phyloP scores from a whole-genome alignment of 2,888 invertebrate species.

The Teleogryllus oceanicus region DNA sequence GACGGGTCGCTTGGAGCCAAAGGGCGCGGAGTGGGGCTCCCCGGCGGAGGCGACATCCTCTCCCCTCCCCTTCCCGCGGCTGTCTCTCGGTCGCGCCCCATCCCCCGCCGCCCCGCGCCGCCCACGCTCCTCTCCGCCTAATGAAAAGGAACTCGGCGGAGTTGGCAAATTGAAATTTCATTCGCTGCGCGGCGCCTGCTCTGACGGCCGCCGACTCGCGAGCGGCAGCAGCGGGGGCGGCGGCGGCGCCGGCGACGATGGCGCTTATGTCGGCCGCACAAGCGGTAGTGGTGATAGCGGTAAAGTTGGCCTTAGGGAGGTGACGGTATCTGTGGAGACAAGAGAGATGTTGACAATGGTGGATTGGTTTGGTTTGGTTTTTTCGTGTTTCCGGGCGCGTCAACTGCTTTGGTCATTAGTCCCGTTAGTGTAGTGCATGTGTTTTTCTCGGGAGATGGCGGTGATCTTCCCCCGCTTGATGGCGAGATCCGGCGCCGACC shows the following conservation, averaged over 20 bases:
- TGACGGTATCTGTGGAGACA: no score
- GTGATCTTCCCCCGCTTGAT: no score
- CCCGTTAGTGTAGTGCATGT: no score
- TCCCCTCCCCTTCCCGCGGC: neutral
- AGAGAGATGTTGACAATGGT: no score
- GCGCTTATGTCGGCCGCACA: no score
- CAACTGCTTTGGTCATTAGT: no score
- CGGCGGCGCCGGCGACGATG: neutral
- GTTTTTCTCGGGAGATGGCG: no score
- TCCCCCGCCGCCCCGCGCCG: neutral
- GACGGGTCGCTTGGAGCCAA: neutral
- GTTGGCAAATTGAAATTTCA: constrained; percentile 18
- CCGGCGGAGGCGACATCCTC: neutral
- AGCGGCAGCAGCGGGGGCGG: neutral
- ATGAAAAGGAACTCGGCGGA: constrained; percentile 18
- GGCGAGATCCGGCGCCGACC: no score
- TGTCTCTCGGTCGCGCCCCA: neutral
- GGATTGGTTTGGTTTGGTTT: no score
- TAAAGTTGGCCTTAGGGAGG: no score
- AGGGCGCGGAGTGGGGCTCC: neutral
- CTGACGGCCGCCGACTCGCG: neutral
- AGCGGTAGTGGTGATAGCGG: neutral
- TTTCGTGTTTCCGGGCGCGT: no score
- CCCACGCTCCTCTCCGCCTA: neutral
- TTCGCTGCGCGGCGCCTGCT: neutral